Evolutionary conservation across 2,888 invertebrate genomes (phyloP).

Genomic region (Ornithoptera priamus): DNA sequence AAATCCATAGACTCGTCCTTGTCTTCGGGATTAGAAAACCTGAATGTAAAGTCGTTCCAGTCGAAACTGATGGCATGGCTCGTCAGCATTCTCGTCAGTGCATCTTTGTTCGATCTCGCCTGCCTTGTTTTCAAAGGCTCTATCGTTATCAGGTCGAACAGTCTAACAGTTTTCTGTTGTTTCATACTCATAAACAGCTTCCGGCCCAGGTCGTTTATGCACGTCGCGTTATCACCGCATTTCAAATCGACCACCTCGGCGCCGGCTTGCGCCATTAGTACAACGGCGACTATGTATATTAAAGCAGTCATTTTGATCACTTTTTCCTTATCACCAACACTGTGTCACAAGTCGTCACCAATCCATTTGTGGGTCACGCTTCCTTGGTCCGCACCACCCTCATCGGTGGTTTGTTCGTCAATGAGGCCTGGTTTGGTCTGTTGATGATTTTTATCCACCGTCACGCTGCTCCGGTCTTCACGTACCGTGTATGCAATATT

Average conservation of each 20-base stretch:
- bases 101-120: slow-evolving; percentile 61
- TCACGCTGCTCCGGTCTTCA: slow-evolving; percentile 65
- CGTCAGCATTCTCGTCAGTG: slow-evolving; percentile 68
- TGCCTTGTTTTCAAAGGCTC: slow-evolving; percentile 70
- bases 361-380: slow-evolving; percentile 76
- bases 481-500: slow-evolving; percentile 56
- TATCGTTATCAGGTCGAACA: slow-evolving; percentile 78
- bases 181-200: slow-evolving; percentile 75
- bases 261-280: slow-evolving; percentile 55
- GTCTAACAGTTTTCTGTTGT: slow-evolving; percentile 73
- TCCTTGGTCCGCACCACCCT: slow-evolving; percentile 55
- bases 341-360: slow-evolving; percentile 58
- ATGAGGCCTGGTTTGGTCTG: slow-evolving; percentile 62
- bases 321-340: slow-evolving; percentile 46
- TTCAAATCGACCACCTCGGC: slow-evolving; percentile 61
- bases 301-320: slow-evolving; percentile 70
- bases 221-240: slow-evolving; percentile 83
- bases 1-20: slow-evolving; percentile 72
- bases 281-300: slow-evolving; percentile 57
- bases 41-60: slow-evolving; percentile 76
- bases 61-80: slow-evolving; percentile 78
- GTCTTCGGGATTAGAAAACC: slow-evolving; percentile 68
- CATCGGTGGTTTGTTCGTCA: slow-evolving; percentile 67
- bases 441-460: slow-evolving; percentile 75
- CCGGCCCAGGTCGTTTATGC: slow-evolving; percentile 74